Evolutionary conservation across 1,140 invertebrate genomes (phyloP), one percentile per base, ranked within the genome.

Genomic region (Alviniconcha marisindica): DNA sequence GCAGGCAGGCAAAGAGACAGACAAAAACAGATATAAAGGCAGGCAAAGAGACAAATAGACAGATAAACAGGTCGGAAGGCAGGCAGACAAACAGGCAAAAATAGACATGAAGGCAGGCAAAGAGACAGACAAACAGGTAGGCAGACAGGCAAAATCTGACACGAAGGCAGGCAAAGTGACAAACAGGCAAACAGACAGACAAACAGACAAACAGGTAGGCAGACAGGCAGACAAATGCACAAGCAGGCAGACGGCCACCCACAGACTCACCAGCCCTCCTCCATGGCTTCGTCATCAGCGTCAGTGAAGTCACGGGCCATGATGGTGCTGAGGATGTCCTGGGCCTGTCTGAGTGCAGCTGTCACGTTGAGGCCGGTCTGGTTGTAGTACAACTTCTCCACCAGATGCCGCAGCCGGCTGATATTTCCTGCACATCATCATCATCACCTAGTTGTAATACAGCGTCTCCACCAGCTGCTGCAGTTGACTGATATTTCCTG

Each of bases 331-430:
- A 89, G 36, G 28, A 90, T 89, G 0, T 36, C 51, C 60, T 84
- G 84, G 15, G 87, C 89, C 38, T 87, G 69, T 24, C 81, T 83
- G 24, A 90, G 76, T 2, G 87, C 87, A 38, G 84, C 85, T 28
- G 88, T 85, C 12, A 88, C 83, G 73, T 89, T 87, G 2, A 89
- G 15, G 0, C 88, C 88, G 76, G 66, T 85, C 54, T 87, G 77
- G 69, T 87, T 87, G 63, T 84, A 81, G 28, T 85, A 84, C 28
- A 88, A 48, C 33, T 81, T 86, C 56, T 87, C 77, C 21, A 88
- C 84, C 18, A 88, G 69, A 14, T 84, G 80, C 33, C 85, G 83
- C 38, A 90, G 71, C 24, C 87, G 66, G 38, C 71, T 82, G 48
- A 88, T 83, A 40, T 86, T 83, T 51, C 87, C 89, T 90, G 80